Evolutionary conservation across 2,113 vertebrate genomes (phyloP), one percentile per base, ranked within the genome.

Genomic region (Damaliscus lunatus): DNA sequence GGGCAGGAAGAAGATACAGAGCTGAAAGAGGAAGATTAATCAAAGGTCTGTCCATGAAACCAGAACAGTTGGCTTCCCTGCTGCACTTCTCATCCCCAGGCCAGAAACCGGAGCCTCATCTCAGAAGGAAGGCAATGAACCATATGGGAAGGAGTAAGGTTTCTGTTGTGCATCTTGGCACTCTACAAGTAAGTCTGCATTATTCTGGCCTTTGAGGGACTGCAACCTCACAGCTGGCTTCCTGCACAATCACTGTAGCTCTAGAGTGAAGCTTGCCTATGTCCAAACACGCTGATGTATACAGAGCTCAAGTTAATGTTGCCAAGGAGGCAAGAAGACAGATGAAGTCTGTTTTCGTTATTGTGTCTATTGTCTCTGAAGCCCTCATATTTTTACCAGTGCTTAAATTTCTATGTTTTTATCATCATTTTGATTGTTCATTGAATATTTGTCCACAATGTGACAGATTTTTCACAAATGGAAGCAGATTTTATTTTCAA

Each of bases 381-480:
- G 31, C 31, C 21, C 8, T 88, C 40, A 33, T n/a, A 36, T 60
- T 86, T 81, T 81, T 90, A 57, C 3, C 83, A 59, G 55, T 82
- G 14, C 40, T 82, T 62, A 19, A 25, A 84, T 84, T 84, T 93
- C 21, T 85, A 53, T 9, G 16, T 90, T 90, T 57, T 67, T 71
- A 55, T 46, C 46, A 57, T 88, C 36, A 36, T 84, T 48, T 97
- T 94, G 64, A 86, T 95, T 96, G n/a, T 96, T 89, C 71, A 46
- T 82, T 86, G 59, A 85, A 16, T 83, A 53, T 88, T 91, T 94
- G 48, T 59, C 93, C 3, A 23, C 21, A 25, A 7, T n/a, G 87
- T 21, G 77, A 52, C 29, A 80, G 27, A 64, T 9, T 85, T 82
- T 82, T 53, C 21, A 91, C 21, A 93, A 81, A 84, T 74, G 94